phyloP scores from a whole-genome alignment of 1,140 invertebrate species.

The Drosophila ananassae region DNA sequence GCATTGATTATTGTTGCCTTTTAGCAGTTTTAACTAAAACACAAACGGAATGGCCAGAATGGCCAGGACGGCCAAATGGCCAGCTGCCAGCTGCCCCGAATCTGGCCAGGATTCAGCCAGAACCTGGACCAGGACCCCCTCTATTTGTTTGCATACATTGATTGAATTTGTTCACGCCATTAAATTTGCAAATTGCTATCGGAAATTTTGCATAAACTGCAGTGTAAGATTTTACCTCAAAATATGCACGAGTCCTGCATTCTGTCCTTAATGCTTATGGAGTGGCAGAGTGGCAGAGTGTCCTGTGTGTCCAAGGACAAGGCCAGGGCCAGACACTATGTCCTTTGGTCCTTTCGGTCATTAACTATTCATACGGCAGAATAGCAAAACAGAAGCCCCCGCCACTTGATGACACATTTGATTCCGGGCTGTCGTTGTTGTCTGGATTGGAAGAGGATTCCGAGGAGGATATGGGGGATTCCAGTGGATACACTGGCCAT shows the following conservation, averaged over 20 bases:
- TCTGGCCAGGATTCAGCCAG: neutral
- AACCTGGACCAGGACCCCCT: constrained; percentile 11
- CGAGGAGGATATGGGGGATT: neutral
- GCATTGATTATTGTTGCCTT: constrained; percentile 77
- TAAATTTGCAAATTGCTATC: constrained; percentile 84
- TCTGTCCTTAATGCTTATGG: constrained; percentile 45
- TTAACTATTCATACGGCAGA: constrained; percentile 76
- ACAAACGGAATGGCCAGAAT: constrained; percentile 21
- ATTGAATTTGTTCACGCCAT: constrained; percentile 84
- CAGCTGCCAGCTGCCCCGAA: neutral
- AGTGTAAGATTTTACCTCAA: constrained; percentile 69
- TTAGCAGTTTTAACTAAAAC: constrained; percentile 72
- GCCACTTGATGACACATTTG: constrained; percentile 57
- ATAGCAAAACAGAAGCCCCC: constrained; percentile 10
- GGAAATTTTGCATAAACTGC: constrained; percentile 80
- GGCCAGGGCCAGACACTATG: constrained; percentile 8
- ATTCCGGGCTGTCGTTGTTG: constrained; percentile 38
- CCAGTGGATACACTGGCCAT: neutral
- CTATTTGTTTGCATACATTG: constrained; percentile 83
- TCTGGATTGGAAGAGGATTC: constrained; percentile 2
- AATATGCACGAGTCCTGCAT: constrained; percentile 23
- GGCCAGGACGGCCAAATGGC: neutral
- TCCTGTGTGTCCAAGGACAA: constrained; percentile 48
- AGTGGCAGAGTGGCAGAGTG: neutral
- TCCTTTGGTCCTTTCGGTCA: constrained; percentile 30